phyloP scores from a whole-genome alignment of 1,140 invertebrate genomes.

The Aricia agestis region DNA sequence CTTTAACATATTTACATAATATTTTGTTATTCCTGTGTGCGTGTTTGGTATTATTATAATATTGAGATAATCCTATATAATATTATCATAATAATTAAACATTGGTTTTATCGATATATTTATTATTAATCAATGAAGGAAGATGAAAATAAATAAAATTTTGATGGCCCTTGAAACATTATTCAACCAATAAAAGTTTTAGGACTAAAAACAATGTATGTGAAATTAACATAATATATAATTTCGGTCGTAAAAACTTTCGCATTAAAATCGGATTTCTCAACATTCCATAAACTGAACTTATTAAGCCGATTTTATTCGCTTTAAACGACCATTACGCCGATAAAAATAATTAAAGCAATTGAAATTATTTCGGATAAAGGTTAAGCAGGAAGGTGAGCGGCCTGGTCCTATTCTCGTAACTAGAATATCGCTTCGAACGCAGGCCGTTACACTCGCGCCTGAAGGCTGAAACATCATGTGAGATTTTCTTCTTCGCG shows the following conservation, averaged over 20 bases:
- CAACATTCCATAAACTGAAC: background rate
- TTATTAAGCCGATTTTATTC: background rate
- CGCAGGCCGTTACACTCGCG: background rate
- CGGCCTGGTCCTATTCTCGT: background rate
- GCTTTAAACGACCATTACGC: background rate
- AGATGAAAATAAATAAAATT: too few relatives aligned
- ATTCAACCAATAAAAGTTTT: background rate
- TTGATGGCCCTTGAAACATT: too few relatives aligned
- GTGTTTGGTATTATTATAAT: too few relatives aligned
- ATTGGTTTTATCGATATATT: too few relatives aligned
- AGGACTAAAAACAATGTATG: background rate
- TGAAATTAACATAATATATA: background rate
- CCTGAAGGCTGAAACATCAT: background rate
- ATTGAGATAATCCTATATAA: too few relatives aligned
- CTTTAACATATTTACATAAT: too few relatives aligned
- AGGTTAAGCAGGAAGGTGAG: conserved; percentile 11
- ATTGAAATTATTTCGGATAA: conserved; percentile 6
- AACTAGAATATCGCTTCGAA: background rate
- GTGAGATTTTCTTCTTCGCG: too few relatives aligned
- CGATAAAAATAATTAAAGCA: background rate
- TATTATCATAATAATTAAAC: too few relatives aligned
- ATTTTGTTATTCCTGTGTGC: too few relatives aligned
- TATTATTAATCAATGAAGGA: too few relatives aligned
- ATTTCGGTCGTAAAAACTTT: background rate
- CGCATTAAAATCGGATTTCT: background rate